Base-by-base conservation (phyloP, 2,113 vertebrate genomes). In the Plectropomus leopardus region DNA sequence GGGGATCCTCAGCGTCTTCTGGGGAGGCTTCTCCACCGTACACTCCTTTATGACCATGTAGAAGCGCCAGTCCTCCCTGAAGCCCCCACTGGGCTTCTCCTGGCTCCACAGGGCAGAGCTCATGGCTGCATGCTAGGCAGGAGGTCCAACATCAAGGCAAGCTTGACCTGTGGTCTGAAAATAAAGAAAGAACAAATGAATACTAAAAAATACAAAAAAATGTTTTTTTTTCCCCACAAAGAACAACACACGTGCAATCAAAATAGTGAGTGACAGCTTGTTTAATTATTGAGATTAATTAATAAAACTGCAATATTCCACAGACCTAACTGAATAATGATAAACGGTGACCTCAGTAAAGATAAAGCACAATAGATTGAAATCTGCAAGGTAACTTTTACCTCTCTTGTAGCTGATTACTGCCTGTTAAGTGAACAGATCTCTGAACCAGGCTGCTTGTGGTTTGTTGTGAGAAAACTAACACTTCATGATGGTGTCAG, bases 101-200 rank as follows among this genome's bases (percentile, higher is more conserved):
- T 98, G 97, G 95, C 95, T 96, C 98, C 98, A 99, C 93, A 98
- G 94, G 80, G 94, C 92, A 4, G 97, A 98, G 96, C 95, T 99
- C 98, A 99, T 99, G 91, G 95, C 97, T 96, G 93, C 93, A 93
- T 92, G 78, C 85, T 85, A 91, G 75, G 65, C 88, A 68, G 74
- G 45, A 64, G 71, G 76, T 80, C 85, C 82, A 83, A 87, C 70
- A 69, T 92, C 92, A 92, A 89, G 91, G 79, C 82, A 80, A 88
- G 89, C 88, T 89, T 82, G 90, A 85, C 82, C 73, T 70, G 79
- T 40, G 61, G 75, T 86, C 89, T 91, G 70, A 1, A n/a, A 30
- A 17, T 40, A 15, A 51, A 63, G 4, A 70, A 10, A 11, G 3
- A 28, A 69, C n/a, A 64, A 40, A 55, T 45, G 16, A 19, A 16